Evolutionary conservation across 2,113 vertebrate genomes (phyloP), one percentile per base, ranked within the genome.

Genomic region (Emydocephalus ijimae): DNA sequence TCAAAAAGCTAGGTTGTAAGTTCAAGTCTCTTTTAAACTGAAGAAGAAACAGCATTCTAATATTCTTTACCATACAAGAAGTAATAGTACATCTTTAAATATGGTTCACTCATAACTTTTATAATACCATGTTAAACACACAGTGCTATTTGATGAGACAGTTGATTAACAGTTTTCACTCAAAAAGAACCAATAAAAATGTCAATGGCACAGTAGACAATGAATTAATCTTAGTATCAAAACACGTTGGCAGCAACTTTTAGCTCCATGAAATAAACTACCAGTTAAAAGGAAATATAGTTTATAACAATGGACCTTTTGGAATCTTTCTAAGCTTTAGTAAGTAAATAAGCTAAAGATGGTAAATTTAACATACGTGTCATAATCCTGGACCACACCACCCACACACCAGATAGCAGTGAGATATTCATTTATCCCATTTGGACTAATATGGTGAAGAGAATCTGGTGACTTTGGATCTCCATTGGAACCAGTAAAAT

Each of bases 401-500:
- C 99, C 99, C 96, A 99, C 99, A 4, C 98, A 98, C 99, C 98
- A 99, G 93, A 99, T 97, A 9, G 99, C 99, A 15, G 94, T 94
- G 94, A 99, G 97, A 92, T 99, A 99, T 94, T 99, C 98, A 48
- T 99, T 99, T 94, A 98, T 94, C 26, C 99, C 99, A 0, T 98
- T 97, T 48, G 98, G 98, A 96, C 98, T 99, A 97, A 99, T 97
- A 96, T 97, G 98, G 96, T 99, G 99, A 87, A 99, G 97, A 48
- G 99, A 99, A 93, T 99, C 97, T 2, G 98, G 98, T 2, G 98
- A 99, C 29, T 95, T 98, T 61, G 99, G 99, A 94, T 99, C 98
- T 43, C 98, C 98, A 2, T 98, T 99, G 88, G 98, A 99, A 85
- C 98, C 99, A 23, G 99, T 99, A 96, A 99, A 99, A 97, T 99